phyloP scores from a whole-genome alignment of 2,797 vertebrate species.

The Sebastolobus alascanus region DNA sequence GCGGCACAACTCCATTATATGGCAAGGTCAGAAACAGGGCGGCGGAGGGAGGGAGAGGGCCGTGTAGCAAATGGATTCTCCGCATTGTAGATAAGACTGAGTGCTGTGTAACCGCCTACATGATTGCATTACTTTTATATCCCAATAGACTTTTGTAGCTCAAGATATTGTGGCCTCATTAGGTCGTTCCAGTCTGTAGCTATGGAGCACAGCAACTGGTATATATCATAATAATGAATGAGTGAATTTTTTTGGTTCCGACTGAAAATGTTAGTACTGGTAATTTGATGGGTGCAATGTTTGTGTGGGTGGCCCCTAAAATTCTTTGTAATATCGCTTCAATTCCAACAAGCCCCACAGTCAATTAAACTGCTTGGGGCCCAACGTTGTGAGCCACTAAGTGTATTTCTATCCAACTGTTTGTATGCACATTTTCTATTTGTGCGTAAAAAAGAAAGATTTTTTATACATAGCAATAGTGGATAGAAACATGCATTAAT shows the following conservation, averaged over 20 bases:
- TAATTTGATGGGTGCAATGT: not conserved
- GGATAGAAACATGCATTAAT: not conserved
- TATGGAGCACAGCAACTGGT: not conserved
- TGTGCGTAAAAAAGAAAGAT: not conserved
- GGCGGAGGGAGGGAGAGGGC: constrained; percentile 21
- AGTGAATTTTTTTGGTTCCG: not conserved
- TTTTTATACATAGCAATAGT: not conserved
- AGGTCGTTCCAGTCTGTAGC: constrained; percentile 19
- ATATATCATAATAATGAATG: not conserved
- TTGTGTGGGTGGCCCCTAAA: not conserved
- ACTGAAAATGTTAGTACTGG: not conserved
- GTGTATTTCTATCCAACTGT: not conserved
- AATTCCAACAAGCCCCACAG: not conserved
- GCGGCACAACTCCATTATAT: constrained; percentile 68
- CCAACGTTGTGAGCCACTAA: not conserved
- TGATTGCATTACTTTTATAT: constrained; percentile 69
- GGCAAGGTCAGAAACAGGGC: constrained; percentile 73
- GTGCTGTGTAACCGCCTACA: constrained; percentile 54
- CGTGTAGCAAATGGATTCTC: constrained; percentile 61
- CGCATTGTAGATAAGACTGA: constrained; percentile 65
- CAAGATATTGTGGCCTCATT: constrained; percentile 30
- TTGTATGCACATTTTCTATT: not conserved
- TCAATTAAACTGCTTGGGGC: not conserved
- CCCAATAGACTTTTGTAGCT: constrained; percentile 42
- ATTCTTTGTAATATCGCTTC: not conserved